Evolutionary conservation across 2,888 invertebrate species (phyloP).

Genomic region (Aphrophora alni): DNA sequence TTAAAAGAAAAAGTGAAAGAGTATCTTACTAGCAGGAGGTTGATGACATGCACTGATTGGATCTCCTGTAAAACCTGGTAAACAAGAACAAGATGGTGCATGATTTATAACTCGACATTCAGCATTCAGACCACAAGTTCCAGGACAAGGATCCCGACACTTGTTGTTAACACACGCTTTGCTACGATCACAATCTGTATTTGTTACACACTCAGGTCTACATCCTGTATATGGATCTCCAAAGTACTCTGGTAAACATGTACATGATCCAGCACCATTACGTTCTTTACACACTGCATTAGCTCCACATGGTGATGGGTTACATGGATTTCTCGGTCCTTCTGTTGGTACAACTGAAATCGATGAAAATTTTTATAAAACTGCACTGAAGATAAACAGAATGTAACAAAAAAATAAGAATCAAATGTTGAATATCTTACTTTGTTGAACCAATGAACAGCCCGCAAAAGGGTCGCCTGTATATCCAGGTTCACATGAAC

Average conservation of each 20-base stretch:
- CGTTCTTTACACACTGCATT: conserved; percentile 84
- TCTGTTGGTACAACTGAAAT: conserved; percentile 64
- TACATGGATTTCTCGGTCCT: conserved; percentile 78
- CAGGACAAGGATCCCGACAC: conserved; percentile 84
- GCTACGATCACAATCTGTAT: conserved; percentile 77
- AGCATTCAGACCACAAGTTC: too few species aligned
- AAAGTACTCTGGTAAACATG: conserved; percentile 80
- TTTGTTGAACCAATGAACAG: conserved; percentile 61
- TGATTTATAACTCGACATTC: conserved; percentile 87
- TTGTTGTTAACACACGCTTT: conserved; percentile 85
- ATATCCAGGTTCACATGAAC: conserved; percentile 79
- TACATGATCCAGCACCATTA: conserved; percentile 83
- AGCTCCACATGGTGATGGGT: conserved; percentile 85
- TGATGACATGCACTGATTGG: conserved; percentile 63
- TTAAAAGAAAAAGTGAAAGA: conserved; percentile 21
- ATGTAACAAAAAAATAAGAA: background rate
- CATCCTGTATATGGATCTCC: conserved; percentile 89
- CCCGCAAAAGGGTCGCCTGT: conserved; percentile 86
- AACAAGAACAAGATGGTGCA: conserved; percentile 79
- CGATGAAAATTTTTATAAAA: conserved; percentile 9
- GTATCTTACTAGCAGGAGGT: conserved; percentile 53
- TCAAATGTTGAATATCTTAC: conserved; percentile 53
- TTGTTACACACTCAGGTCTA: conserved; percentile 84
- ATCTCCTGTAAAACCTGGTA: conserved; percentile 79
- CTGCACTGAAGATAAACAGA: background rate